Conservation (phyloP, 2,113 vertebrate genomes). For the Aegypius monachus region DNA sequence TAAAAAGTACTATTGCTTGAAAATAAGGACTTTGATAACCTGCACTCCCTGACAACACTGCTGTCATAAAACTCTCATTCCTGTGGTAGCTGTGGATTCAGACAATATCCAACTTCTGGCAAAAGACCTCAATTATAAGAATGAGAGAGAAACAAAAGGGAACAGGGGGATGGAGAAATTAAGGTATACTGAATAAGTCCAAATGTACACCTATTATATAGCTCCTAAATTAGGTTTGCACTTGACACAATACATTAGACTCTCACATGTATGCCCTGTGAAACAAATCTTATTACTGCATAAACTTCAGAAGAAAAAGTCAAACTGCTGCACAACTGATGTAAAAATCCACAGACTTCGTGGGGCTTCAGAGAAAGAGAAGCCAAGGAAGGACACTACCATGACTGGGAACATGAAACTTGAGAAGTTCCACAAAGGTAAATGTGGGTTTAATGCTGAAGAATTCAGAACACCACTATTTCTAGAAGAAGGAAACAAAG, state of each 20-base stretch:
- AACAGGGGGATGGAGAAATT: background rate
- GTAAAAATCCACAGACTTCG: background rate
- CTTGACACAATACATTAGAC: background rate
- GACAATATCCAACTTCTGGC: background rate
- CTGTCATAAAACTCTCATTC: background rate
- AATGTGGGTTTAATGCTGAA: background rate
- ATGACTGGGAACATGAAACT: background rate
- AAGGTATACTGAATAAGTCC: background rate
- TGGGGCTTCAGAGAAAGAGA: background rate
- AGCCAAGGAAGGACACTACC: background rate
- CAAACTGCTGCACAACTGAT: background rate
- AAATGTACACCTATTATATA: rapidly evolving
- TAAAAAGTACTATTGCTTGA: background rate
- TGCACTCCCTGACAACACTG: background rate
- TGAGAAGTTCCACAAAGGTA: background rate
- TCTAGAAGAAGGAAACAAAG: background rate
- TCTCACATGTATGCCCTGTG: background rate
- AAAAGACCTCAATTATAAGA: rapidly evolving
- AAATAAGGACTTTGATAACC: background rate
- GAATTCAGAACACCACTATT: background rate
- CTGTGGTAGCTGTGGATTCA: background rate
- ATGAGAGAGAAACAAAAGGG: background rate
- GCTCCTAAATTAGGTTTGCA: background rate
- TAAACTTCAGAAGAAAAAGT: background rate
- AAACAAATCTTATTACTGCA: background rate